phyloP scores from a whole-genome alignment of 2,888 invertebrate genomes.

The Meteorus cinctellus region DNA sequence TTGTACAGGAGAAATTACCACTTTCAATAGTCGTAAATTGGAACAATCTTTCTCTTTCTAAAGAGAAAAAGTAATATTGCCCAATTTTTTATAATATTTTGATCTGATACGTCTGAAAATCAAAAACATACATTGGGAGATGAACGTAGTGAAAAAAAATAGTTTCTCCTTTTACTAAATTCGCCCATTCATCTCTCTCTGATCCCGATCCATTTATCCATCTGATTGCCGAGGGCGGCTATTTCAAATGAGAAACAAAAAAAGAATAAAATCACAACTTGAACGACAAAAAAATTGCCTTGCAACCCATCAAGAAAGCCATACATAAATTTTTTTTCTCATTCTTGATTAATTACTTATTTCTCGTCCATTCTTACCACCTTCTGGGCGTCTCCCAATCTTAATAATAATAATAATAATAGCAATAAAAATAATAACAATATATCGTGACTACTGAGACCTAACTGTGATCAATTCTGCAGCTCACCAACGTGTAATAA shows the following conservation, averaged over 20 bases:
- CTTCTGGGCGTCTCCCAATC: conserved; percentile 15
- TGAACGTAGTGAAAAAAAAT: neutral
- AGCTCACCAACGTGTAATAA: conserved; percentile 18
- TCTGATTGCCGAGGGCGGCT: conserved; percentile 1
- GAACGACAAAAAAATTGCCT: neutral
- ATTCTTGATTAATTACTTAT: conserved; percentile 15
- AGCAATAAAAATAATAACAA: neutral
- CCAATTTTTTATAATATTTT: too few species aligned
- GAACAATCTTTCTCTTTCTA: too few species aligned
- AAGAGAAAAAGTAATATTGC: too few species aligned
- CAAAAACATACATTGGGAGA: neutral
- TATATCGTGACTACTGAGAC: neutral
- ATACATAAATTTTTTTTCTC: conserved; percentile 4
- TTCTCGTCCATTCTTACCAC: neutral
- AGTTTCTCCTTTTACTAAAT: neutral
- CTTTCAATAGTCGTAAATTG: too few species aligned
- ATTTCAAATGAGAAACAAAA: conserved; percentile 5
- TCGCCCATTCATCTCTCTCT: neutral
- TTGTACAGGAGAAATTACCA: too few species aligned
- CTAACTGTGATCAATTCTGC: conserved; percentile 22
- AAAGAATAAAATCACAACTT: neutral
- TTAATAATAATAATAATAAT: neutral
- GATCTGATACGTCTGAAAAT: neutral
- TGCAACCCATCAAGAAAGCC: neutral
- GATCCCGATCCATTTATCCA: conserved; percentile 1